Base-by-base conservation (phyloP, 2,797 vertebrate genomes). In the Labeo calbasu region DNA sequence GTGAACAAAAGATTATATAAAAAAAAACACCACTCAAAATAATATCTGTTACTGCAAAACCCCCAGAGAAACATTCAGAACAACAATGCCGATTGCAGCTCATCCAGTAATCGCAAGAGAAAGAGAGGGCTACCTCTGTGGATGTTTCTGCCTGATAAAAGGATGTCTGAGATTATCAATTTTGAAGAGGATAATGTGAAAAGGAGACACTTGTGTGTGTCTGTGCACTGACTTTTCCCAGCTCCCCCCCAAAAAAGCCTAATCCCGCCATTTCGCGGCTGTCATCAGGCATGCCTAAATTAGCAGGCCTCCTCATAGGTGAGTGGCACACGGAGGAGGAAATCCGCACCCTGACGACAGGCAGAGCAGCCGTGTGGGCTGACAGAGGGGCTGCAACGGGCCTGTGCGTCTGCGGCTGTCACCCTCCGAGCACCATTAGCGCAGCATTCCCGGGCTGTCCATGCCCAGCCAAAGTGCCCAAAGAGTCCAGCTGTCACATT, bases 221-320 rank as follows among this genome's bases (percentile, higher is more conserved):
- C 59, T 76, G 19, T 43, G 23, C 51, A 23, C 83, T 88, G 70
- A 80, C 76, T 84, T 83, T 84, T 81, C 69, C 13, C 32, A 69
- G 71, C 63, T 79, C 53, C 71, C 76, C 15, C 25, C 69, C 51
- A 50, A 86, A 89, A 88, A 84, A 77, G 68, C 55, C 83, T 73
- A 85, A 87, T 87, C 57, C 84, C 55, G 65, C 79, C 84, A 86
- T 85, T 87, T 88, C 88, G 40, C 48, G 50, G 69, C 82, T 88
- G 87, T 89, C 87, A 87, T 23, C 69, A 68, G 84, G 65, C 75
- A 63, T 85, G 72, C 87, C 63, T 87, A 89, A 88, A 88, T 89
- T 89, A 89, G 76, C 83, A 71, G 59, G 77, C 85, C 23, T 85
- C 85, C 43, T 86, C 86, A 81, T 82, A 86, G 89, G 80, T 85